Percentiles rank a stretch among this genome's conserved stretches.
These are phyloP conservation scores for Pogonomyrmex barbatus DNA, from an alignment of 1,140 invertebrate genomes.

Conservation along the genomic window DNA sequence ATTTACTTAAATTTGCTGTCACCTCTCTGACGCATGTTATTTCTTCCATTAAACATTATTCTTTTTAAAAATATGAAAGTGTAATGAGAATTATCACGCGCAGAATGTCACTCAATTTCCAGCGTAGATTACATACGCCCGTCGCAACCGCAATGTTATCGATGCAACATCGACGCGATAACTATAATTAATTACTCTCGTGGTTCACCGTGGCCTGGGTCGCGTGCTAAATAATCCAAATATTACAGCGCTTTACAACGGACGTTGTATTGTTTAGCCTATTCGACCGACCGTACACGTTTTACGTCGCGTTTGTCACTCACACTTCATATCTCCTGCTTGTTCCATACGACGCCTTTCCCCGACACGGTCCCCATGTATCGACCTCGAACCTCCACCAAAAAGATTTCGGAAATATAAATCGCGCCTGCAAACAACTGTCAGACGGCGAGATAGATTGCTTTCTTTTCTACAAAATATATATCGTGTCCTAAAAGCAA, in stretches of 20 bases:
- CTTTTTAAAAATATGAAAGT: constrained; percentile 17
- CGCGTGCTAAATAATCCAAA: constrained; percentile 60
- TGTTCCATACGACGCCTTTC: not conserved
- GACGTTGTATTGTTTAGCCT: constrained; percentile 17
- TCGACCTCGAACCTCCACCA: not conserved
- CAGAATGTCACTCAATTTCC: constrained; percentile 38
- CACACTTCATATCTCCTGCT: constrained; percentile 37
- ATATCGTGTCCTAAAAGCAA: constrained; percentile 10
- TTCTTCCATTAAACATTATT: not conserved
- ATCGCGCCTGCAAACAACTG: constrained; percentile 35
- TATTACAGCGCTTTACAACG: constrained; percentile 31
- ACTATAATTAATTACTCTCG: constrained; percentile 60
- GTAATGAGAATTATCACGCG: constrained; percentile 42
- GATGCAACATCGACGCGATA: constrained; percentile 43
- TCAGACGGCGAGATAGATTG: constrained; percentile 7
- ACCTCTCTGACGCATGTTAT: not conserved
- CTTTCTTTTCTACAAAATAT: not conserved
- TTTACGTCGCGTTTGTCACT: constrained; percentile 37
- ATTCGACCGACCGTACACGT: not conserved
- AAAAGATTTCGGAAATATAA: constrained; percentile 43
- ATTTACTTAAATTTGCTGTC: not conserved
- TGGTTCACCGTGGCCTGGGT: constrained; percentile 23
- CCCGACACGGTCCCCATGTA: not conserved
- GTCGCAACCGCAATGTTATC: constrained; percentile 36
- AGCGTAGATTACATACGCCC: constrained; percentile 35